A percentile compares a stretch with the other conserved stretches of the same genome.
These are phyloP conservation scores for Drosophila neotestacea DNA, from an alignment of 2,888 invertebrate genomes.

Conservation along the genomic window DNA sequence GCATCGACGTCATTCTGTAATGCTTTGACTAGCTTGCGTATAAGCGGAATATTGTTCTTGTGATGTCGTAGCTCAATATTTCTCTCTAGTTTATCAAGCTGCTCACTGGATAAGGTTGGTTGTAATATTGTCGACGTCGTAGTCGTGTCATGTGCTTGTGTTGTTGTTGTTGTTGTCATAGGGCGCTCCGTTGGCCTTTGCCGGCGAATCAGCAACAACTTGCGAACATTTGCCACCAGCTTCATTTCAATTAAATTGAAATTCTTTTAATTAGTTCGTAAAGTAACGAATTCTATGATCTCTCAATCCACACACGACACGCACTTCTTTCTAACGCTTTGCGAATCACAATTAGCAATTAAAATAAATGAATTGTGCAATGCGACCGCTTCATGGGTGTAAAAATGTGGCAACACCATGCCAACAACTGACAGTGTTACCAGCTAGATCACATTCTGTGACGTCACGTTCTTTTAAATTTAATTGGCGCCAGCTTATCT, in stretches of 20 bases:
- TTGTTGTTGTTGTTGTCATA: slow-evolving; percentile 56
- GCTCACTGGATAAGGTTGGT: slow-evolving; percentile 53
- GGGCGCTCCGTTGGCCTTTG: slow-evolving; percentile 38
- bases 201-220: slow-evolving; percentile 44
- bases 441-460: slow-evolving; percentile 18
- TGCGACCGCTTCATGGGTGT: slow-evolving; percentile 9
- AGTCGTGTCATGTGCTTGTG: slow-evolving; percentile 31
- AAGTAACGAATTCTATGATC: slow-evolving; percentile 11
- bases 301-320: slow-evolving; percentile 23
- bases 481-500: slow-evolving; percentile 19
- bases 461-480: slow-evolving; percentile 29
- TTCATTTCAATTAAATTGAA: slow-evolving; percentile 69
- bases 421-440: slow-evolving; percentile 16
- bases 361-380: slow-evolving; percentile 51
- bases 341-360: slow-evolving; percentile 25
- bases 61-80: slow-evolving; percentile 73
- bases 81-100: slow-evolving; percentile 71
- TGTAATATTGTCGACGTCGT: background rate
- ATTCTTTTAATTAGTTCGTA: slow-evolving; percentile 46
- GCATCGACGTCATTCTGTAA: slow-evolving; percentile 30
- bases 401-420: slow-evolving; percentile 38
- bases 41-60: slow-evolving; percentile 72
- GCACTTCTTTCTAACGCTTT: slow-evolving; percentile 41
- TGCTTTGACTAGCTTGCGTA: slow-evolving; percentile 64
- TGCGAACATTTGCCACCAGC: slow-evolving; percentile 52